Evolutionary conservation across 1,140 invertebrate genomes (phyloP).

Genomic region (silkworm (Bombyx mori)): DNA sequence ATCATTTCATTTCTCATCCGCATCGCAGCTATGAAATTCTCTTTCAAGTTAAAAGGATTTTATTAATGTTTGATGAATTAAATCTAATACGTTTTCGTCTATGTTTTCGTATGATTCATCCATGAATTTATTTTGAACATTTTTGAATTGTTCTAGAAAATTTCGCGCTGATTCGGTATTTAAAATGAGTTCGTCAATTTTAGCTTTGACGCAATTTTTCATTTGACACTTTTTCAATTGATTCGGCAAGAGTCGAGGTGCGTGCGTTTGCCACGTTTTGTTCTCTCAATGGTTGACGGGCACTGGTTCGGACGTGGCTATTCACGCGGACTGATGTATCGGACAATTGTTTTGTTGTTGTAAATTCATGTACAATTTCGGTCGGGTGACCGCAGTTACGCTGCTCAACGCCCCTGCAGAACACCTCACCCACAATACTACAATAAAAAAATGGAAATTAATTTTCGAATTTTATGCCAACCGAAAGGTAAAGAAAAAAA

Average conservation of each 20-base stretch:
- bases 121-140: too few species aligned
- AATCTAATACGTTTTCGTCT: too few species aligned
- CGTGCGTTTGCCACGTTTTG: constrained; percentile 63
- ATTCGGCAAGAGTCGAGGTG: constrained; percentile 20
- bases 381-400: constrained; percentile 38
- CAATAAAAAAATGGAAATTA: too few species aligned
- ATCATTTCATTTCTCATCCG: constrained; percentile 52
- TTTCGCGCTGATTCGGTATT: neutral
- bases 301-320: constrained; percentile 42
- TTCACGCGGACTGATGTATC: constrained; percentile 32
- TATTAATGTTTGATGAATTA: constrained; percentile 6
- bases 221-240: constrained; percentile 43
- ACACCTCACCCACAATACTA: too few species aligned
- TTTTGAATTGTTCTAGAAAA: too few species aligned
- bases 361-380: constrained; percentile 59
- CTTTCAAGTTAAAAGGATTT: constrained; percentile 30
- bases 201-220: constrained; percentile 42
- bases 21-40: constrained; percentile 40
- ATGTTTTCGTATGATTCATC: too few species aligned
- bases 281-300: constrained; percentile 41
- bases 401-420: constrained; percentile 18
- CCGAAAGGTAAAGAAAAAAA: neutral
- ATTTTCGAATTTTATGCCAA: constrained; percentile 7
- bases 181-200: constrained; percentile 18
- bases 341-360: constrained; percentile 45